Evolutionary conservation across 2,113 vertebrate species (phyloP).

Genomic region (Urocitellus parryii): DNA sequence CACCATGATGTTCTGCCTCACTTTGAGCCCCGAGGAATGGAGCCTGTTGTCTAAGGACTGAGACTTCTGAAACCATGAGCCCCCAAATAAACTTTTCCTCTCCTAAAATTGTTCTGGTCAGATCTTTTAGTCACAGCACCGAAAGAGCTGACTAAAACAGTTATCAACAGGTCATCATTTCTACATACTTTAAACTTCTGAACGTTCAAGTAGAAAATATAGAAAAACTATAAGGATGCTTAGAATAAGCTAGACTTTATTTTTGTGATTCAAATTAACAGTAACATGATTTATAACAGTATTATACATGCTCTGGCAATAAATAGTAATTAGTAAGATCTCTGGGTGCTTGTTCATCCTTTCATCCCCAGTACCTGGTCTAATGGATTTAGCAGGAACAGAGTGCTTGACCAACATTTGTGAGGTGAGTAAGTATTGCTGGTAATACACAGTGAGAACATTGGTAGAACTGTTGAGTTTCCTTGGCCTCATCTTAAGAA

Average conservation of each 20-base stretch:
- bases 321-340: background rate
- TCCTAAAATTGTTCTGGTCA: too few relatives aligned
- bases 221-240: background rate
- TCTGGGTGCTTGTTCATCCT: background rate
- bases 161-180: background rate
- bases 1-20: too few relatives aligned
- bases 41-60: too few relatives aligned
- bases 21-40: too few relatives aligned
- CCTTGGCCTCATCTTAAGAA: background rate
- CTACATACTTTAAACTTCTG: background rate
- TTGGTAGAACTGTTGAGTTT: background rate
- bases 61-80: too few relatives aligned
- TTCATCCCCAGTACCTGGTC: background rate
- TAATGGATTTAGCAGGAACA: background rate
- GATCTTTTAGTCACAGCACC: too few relatives aligned
- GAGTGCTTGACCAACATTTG: background rate
- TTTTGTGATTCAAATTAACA: background rate
- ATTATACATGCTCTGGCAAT: background rate
- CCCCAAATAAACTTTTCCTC: too few relatives aligned
- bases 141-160: too few relatives aligned
- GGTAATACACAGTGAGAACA: background rate
- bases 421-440: background rate
- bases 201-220: slow-evolving; percentile 50
- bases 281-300: background rate
- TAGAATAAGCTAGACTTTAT: background rate